Conservation (phyloP, 2,797 vertebrate genomes). For the Melanogrammus aeglefinus region DNA sequence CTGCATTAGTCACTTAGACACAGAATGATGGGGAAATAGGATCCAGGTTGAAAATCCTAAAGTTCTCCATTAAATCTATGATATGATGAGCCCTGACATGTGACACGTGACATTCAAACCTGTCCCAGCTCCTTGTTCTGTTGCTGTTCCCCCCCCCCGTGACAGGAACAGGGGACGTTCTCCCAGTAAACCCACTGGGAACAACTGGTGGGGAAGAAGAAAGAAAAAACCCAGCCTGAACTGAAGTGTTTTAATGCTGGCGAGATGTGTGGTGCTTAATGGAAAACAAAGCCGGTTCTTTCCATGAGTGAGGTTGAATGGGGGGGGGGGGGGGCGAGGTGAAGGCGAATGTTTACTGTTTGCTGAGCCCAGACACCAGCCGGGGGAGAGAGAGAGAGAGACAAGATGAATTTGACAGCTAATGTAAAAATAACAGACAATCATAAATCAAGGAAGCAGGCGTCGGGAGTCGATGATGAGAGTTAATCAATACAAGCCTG, state of each 20-base stretch:
- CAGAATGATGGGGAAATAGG: no score
- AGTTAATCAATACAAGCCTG: conserved; percentile 94
- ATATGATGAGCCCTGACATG: neutral
- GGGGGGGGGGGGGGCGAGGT: conserved; percentile 15
- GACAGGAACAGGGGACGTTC: conserved; percentile 9
- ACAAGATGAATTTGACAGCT: conserved; percentile 95
- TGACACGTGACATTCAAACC: neutral
- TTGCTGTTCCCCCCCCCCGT: neutral
- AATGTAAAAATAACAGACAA: conserved; percentile 95
- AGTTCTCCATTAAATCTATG: no score
- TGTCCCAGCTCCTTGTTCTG: neutral
- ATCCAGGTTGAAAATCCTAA: no score
- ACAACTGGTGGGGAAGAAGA: conserved; percentile 16
- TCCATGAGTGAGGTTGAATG: neutral
- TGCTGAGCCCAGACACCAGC: conserved; percentile 74
- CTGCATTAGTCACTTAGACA: no score
- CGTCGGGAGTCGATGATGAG: conserved; percentile 88
- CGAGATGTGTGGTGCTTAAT: conserved; percentile 24
- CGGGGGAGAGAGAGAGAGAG: conserved; percentile 64
- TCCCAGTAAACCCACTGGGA: conserved; percentile 31
- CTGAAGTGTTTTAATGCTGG: conserved; percentile 28
- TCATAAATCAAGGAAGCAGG: conserved; percentile 91
- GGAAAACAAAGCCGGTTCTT: conserved; percentile 27
- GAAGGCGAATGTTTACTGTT: conserved; percentile 79
- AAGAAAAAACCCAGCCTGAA: conserved; percentile 23